Evolutionary conservation across 2,888 invertebrate genomes (phyloP).

Genomic region (Dromius quadrimaculatus): DNA sequence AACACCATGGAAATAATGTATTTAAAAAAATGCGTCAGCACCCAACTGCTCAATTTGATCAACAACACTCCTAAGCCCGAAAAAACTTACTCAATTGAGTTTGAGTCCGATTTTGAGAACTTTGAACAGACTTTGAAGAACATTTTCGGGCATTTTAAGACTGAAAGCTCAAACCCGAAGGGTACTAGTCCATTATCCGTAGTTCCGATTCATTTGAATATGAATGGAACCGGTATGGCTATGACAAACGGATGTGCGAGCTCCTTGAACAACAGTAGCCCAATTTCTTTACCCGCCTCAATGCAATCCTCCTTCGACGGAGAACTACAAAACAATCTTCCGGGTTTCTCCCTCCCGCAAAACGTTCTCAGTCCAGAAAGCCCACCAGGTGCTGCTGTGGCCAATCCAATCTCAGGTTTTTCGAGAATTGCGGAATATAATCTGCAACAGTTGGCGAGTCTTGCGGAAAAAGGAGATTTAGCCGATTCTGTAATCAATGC

Average conservation of each 20-base stretch:
- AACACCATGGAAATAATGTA: slow-evolving; percentile 88
- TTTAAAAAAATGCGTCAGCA: slow-evolving; percentile 82
- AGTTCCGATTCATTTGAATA: slow-evolving; percentile 62
- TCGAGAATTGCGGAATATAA: slow-evolving; percentile 89
- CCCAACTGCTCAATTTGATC: slow-evolving; percentile 82
- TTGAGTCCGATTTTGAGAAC: slow-evolving; percentile 82
- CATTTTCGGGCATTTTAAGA: slow-evolving; percentile 80
- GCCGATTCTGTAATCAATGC: slow-evolving; percentile 58
- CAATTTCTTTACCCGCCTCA: slow-evolving; percentile 76
- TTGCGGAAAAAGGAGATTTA: slow-evolving; percentile 75
- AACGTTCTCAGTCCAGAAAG: slow-evolving; percentile 59
- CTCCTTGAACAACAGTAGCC: slow-evolving; percentile 77
- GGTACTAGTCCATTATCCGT: slow-evolving; percentile 68
- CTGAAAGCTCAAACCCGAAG: slow-evolving; percentile 69
- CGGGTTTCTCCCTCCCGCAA: slow-evolving; percentile 61
- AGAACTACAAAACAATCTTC: slow-evolving; percentile 69
- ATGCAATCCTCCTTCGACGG: slow-evolving; percentile 85
- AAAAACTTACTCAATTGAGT: slow-evolving; percentile 83
- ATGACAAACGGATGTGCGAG: slow-evolving; percentile 65
- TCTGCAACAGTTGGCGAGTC: slow-evolving; percentile 84
- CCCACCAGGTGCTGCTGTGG: slow-evolving; percentile 65
- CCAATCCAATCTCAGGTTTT: slow-evolving; percentile 68
- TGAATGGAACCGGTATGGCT: slow-evolving; percentile 58
- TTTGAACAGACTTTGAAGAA: slow-evolving; percentile 81
- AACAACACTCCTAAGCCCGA: slow-evolving; percentile 87